These are phyloP conservation scores for Enteromius argenteus DNA, from an alignment of 2,797 vertebrate genomes.

Conservation along the genomic window DNA sequence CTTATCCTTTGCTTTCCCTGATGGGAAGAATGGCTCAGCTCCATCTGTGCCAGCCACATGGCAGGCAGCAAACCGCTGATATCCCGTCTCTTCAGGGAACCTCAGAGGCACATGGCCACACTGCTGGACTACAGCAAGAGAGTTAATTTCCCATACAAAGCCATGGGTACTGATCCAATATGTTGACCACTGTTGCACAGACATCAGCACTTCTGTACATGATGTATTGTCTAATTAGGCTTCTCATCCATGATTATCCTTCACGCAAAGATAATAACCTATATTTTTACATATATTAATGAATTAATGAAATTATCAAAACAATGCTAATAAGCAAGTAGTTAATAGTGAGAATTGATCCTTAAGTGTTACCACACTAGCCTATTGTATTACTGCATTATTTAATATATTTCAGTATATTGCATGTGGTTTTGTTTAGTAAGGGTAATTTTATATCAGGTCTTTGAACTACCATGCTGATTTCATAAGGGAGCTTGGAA, in stretches of 20 bases:
- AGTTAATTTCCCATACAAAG: constrained; percentile 1
- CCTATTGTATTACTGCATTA: too few species aligned
- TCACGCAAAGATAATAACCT: background rate
- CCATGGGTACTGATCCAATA: background rate
- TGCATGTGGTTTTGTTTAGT: background rate
- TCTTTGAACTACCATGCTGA: constrained; percentile 15
- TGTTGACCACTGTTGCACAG: background rate
- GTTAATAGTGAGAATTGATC: too few species aligned
- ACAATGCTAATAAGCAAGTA: too few species aligned
- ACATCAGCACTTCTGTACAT: background rate
- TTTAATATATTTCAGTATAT: background rate
- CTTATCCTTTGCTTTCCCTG: constrained; percentile 17
- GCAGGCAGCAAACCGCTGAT: constrained; percentile 26
- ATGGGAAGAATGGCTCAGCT: background rate
- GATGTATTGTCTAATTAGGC: background rate
- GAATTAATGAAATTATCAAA: too few species aligned
- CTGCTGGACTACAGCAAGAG: constrained; percentile 11
- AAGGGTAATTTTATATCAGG: background rate
- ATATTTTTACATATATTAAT: background rate
- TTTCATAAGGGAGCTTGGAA: constrained; percentile 38
- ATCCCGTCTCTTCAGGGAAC: constrained; percentile 3
- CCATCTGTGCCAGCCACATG: constrained; percentile 40
- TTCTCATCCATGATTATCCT: constrained; percentile 9
- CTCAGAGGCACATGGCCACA: background rate
- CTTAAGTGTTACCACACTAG: too few species aligned